Percentiles rank a stretch among this genome's conserved stretches.
Conservation (phyloP, 2,113 vertebrate genomes). For the Balaenoptera acutorostrata region DNA sequence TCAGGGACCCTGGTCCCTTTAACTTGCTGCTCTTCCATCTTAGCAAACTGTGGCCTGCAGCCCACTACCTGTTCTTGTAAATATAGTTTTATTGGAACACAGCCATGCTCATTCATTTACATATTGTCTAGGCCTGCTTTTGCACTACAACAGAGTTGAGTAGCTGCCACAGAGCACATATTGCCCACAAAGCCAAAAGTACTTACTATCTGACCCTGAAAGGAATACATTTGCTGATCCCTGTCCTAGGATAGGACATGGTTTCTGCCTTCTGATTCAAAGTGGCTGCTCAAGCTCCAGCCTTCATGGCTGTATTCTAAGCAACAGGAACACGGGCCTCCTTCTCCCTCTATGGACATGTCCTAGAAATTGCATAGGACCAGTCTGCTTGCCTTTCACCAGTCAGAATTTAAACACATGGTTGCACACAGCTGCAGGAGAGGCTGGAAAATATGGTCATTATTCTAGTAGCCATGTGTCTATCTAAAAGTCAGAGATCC, state of each 20-base stretch:
- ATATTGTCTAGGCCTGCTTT: neutral
- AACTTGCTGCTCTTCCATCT: neutral
- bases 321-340: neutral
- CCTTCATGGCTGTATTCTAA: neutral
- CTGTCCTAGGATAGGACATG: neutral
- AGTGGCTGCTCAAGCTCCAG: neutral
- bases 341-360: neutral
- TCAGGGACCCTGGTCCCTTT: neutral
- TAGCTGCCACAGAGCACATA: neutral
- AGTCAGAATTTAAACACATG: neutral
- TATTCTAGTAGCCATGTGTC: neutral
- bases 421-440: neutral
- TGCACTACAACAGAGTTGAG: neutral
- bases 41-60: neutral
- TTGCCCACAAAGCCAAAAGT: neutral
- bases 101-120: neutral
- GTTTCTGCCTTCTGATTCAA: constrained; percentile 12
- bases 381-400: neutral
- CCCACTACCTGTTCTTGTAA: neutral
- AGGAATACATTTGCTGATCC: neutral
- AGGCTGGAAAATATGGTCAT: neutral
- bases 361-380: neutral
- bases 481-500: neutral
- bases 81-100: neutral
- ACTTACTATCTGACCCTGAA: neutral